Conservation (phyloP, 2,797 vertebrate species). For the Chloroceryle amazona region DNA sequence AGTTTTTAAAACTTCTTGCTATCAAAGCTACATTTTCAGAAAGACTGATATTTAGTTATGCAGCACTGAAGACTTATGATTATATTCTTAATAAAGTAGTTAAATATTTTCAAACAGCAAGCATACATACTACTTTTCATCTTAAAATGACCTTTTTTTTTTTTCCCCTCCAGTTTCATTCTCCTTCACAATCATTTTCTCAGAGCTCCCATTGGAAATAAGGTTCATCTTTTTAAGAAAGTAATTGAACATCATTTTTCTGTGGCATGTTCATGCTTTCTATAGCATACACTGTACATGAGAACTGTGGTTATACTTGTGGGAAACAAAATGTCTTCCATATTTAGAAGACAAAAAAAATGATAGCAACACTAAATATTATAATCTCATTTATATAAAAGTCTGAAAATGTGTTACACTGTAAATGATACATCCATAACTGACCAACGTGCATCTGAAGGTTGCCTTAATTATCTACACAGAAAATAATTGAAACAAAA, state of each 20-base stretch:
- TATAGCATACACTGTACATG: neutral
- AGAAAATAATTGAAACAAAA: neutral
- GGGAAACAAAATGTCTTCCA: neutral
- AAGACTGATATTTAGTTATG: neutral
- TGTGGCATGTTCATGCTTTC: neutral
- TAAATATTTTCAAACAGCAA: neutral
- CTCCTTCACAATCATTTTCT: neutral
- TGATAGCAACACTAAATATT: fast-evolving
- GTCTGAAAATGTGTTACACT: neutral
- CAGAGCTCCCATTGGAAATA: neutral
- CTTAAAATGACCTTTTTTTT: neutral
- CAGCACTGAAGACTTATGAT: neutral
- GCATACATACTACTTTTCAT: neutral
- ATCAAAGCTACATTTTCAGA: neutral
- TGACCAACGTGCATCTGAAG: neutral
- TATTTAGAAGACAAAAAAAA: neutral
- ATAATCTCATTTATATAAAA: neutral
- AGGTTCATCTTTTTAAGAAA: neutral
- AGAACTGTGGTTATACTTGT: neutral
- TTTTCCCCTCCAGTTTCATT: neutral
- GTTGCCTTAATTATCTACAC: neutral
- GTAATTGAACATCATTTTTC: neutral
- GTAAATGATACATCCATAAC: neutral
- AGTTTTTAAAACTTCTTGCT: neutral
- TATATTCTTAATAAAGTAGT: neutral